These are phyloP conservation scores for Acromyrmex echinatior DNA, from an alignment of 1,140 invertebrate species.

Conservation along the genomic window DNA sequence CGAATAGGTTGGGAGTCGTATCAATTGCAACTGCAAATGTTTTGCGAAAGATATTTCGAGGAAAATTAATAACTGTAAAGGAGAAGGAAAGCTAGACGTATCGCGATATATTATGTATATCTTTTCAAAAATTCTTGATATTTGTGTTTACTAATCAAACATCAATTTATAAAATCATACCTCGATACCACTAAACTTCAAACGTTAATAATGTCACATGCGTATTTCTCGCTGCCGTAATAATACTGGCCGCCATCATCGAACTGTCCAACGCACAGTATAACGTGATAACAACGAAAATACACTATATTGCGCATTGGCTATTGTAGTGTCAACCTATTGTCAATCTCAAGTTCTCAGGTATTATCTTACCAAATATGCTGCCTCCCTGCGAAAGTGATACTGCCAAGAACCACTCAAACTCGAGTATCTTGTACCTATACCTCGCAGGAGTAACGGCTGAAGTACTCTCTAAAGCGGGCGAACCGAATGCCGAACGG, in stretches of 20 bases:
- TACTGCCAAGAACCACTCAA: conserved; percentile 71
- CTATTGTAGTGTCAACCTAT: conserved; percentile 59
- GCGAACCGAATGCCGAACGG: conserved; percentile 71
- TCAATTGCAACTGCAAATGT: conserved; percentile 60
- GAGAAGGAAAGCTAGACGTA: too few species aligned
- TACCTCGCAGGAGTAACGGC: conserved; percentile 69
- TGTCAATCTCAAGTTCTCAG: conserved; percentile 52
- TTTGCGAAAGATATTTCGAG: conserved; percentile 41
- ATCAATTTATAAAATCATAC: conserved; percentile 1
- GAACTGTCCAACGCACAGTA: neutral
- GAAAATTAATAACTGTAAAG: conserved; percentile 46
- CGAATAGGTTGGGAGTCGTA: conserved; percentile 48
- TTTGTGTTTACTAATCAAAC: neutral
- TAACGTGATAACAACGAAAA: conserved; percentile 54
- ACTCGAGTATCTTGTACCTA: conserved; percentile 69
- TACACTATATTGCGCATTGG: conserved; percentile 47
- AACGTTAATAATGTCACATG: neutral
- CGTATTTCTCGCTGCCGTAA: neutral
- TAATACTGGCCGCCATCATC: conserved; percentile 11
- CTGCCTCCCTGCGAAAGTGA: conserved; percentile 71
- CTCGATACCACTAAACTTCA: neutral
- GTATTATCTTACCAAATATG: conserved; percentile 75
- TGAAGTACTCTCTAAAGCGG: conserved; percentile 69
- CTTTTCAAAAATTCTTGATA: neutral
- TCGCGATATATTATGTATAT: neutral